Conservation (phyloP, 1,140 invertebrate species). For the Eueides isabella region DNA sequence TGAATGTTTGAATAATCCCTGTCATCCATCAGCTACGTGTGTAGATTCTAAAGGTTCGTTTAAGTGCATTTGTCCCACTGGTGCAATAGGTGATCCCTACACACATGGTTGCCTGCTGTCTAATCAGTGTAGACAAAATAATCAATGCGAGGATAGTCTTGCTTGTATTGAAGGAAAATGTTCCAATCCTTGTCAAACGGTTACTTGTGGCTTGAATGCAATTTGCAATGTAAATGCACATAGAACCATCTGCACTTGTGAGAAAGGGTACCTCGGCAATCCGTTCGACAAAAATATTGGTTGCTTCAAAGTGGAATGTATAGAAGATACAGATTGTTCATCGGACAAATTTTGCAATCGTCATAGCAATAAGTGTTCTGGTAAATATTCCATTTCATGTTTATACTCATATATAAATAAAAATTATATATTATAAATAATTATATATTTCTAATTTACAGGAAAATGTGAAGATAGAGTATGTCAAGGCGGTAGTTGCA, state of each 20-base stretch:
- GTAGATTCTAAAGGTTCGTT: constrained; percentile 91
- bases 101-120: constrained; percentile 88
- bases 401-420: background rate
- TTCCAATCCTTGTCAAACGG: constrained; percentile 87
- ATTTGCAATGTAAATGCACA: constrained; percentile 89
- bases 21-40: constrained; percentile 90
- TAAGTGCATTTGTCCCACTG: constrained; percentile 89
- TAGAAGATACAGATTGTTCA: constrained; percentile 88
- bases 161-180: constrained; percentile 89
- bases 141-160: constrained; percentile 87
- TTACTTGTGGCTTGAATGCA: constrained; percentile 88
- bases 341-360: constrained; percentile 88
- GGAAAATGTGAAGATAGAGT: constrained; percentile 89
- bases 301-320: constrained; percentile 93
- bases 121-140: constrained; percentile 86
- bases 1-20: constrained; percentile 91
- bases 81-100: constrained; percentile 90
- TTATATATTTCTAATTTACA: constrained; percentile 52
- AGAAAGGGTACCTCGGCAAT: constrained; percentile 91
- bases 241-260: constrained; percentile 87
- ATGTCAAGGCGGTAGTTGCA: constrained; percentile 89
- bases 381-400: constrained; percentile 59
- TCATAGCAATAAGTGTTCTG: constrained; percentile 89
- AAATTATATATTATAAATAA: background rate
- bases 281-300: constrained; percentile 87